Base-by-base conservation (phyloP, 2,797 vertebrate species). In the Microctenopoma lineatum region DNA sequence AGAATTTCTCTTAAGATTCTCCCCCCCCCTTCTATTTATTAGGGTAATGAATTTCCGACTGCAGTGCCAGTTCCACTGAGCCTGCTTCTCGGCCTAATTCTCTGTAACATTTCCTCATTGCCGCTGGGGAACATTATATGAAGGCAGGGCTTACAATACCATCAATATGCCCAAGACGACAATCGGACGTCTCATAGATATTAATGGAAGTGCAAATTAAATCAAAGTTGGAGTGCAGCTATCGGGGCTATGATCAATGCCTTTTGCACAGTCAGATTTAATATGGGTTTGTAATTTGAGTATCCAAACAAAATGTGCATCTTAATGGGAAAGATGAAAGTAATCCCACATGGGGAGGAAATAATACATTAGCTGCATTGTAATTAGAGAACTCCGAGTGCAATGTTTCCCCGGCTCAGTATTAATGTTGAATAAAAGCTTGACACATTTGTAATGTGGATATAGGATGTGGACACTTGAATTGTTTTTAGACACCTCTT, bases 131-230 rank as follows among this genome's bases (percentile, higher is more conserved):
- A 91, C 90, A 87, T 93, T 88, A 92, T 92, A 93, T 92, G 91
- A 92, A 93, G 89, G 89, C 89, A 89, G 89, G 87, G 87, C 89
- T 89, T 89, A 93, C 91, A 92, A 92, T 91, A 91, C 90, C 93
- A 93, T 93, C 92, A 92, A 93, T 94, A 93, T 91, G 91, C 90
- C 89, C 89, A 85, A 84, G 92, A 93, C 88, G 90, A 92, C 91
- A 91, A 92, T 94, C 89, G 91, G 89, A 94, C 90, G 85, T 93
- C 92, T 94, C 92, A 91, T 92, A 93, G 92, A 93, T 93, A 94
- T 94, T 93, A 94, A 93, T 93, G 93, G 92, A 88, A 89, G 87
- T 84, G 91, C 87, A 93, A 93, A 93, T 94, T 93, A 92, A 93
- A 94, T 93, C 89, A 93, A 94, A 94, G 90, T 92, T 91, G 83